These are phyloP conservation scores for Osmerus eperlanus DNA, from an alignment of 2,113 vertebrate species.

Conservation along the genomic window DNA sequence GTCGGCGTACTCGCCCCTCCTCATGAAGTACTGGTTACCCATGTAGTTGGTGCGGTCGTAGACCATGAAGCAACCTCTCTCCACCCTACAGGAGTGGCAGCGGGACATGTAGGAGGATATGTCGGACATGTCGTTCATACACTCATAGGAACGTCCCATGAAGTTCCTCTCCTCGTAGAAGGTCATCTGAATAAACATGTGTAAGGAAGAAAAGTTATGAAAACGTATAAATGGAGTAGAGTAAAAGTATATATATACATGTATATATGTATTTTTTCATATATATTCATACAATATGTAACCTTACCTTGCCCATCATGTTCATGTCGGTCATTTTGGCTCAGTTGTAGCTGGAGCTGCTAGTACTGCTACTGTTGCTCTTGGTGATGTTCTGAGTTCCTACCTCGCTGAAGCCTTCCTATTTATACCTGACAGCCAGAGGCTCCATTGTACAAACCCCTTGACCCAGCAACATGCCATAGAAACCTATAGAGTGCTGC, in stretches of 20 bases:
- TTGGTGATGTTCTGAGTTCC: not conserved
- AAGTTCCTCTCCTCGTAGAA: constrained; percentile 8
- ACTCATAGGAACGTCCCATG: not conserved
- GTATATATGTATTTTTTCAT: not conserved
- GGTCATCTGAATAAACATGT: not conserved
- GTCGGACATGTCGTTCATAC: constrained; percentile 28
- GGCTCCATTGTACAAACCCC: not conserved
- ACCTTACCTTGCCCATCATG: not conserved
- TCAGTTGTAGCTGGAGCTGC: not conserved
- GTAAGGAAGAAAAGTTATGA: not conserved
- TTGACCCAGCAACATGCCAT: not conserved
- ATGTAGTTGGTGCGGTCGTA: no score
- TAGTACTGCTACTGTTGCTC: not conserved
- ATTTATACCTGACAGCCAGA: not conserved
- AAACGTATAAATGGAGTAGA: no score
- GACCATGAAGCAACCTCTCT: constrained; percentile 53
- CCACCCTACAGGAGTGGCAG: constrained; percentile 50
- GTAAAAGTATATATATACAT: no score
- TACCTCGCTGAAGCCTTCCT: not conserved
- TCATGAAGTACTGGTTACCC: no score
- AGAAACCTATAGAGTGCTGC: not conserved
- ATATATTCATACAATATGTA: not conserved
- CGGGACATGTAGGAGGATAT: constrained; percentile 34
- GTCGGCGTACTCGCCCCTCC: no score
- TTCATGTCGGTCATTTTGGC: not conserved